Evolutionary conservation across 2,797 vertebrate species (phyloP).

Genomic region (Cyprinella venusta): DNA sequence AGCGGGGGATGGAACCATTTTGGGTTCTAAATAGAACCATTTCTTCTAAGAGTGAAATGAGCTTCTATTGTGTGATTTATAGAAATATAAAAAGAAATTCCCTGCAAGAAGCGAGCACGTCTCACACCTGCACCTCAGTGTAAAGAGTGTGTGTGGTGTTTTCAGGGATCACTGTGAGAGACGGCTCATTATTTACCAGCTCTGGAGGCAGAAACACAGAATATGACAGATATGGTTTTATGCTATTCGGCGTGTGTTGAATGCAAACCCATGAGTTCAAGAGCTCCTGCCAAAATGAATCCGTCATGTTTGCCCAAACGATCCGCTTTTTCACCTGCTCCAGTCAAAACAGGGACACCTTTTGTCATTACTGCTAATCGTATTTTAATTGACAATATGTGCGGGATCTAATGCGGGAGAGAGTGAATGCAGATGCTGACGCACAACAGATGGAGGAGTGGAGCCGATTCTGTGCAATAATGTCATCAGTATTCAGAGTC

Average conservation of each 20-base stretch:
- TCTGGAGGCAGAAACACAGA: conserved; percentile 5
- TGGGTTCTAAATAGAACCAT: too few relatives aligned
- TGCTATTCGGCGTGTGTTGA: neutral
- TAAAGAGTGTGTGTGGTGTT: neutral
- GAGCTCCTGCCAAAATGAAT: conserved; percentile 18
- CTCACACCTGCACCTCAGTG: neutral
- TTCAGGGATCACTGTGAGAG: neutral
- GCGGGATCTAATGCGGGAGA: conserved; percentile 33
- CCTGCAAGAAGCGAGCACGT: neutral
- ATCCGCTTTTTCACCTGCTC: conserved; percentile 29
- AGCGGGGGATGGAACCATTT: too few relatives aligned
- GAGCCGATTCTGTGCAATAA: conserved; percentile 25
- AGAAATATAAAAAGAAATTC: neutral
- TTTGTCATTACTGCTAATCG: conserved; percentile 48
- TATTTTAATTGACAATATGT: conserved; percentile 49
- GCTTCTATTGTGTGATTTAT: neutral
- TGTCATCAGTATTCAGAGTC: conserved; percentile 5
- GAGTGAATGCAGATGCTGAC: neutral
- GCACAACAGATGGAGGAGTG: conserved; percentile 32
- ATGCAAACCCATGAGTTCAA: neutral
- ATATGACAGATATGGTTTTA: conserved; percentile 15
- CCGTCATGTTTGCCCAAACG: neutral
- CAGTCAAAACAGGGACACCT: conserved; percentile 7
- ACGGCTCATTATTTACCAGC: conserved; percentile 2
- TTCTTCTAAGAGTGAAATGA: neutral